These are phyloP conservation scores for Nephrotoma guestfalica DNA, from an alignment of 2,888 invertebrate species.

Conservation along the genomic window DNA sequence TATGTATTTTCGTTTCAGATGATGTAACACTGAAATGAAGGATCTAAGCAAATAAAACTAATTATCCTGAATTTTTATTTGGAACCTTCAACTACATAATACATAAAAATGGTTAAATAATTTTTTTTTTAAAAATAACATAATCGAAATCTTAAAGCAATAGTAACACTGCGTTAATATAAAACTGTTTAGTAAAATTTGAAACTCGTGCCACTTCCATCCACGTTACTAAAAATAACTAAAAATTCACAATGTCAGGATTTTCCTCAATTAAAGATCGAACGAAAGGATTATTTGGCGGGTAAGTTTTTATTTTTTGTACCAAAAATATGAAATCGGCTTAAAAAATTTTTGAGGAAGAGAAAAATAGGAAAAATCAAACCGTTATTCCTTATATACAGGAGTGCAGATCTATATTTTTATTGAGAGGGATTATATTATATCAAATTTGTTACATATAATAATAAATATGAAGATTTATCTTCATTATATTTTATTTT, in stretches of 20 bases:
- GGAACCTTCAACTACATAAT: neutral
- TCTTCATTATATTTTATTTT: neutral
- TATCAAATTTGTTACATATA: neutral
- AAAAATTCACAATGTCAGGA: neutral
- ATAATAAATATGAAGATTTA: neutral
- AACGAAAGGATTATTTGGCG: constrained; percentile 2
- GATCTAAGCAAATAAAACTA: neutral
- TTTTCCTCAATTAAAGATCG: neutral
- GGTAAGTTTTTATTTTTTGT: neutral
- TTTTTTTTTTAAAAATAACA: neutral
- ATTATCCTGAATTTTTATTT: neutral
- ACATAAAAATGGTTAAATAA: neutral
- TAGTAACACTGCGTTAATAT: neutral
- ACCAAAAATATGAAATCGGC: neutral
- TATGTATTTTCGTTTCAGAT: neutral
- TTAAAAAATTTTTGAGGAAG: neutral
- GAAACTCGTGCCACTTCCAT: neutral
- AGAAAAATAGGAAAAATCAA: neutral
- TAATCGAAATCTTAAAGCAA: neutral
- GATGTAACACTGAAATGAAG: neutral
- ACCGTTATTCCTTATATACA: neutral
- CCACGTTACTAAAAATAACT: neutral
- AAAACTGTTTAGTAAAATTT: neutral
- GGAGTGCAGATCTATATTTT: neutral
- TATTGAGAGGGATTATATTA: neutral